A percentile compares a stretch with the other conserved stretches of the same genome.
Conservation (phyloP, 1,140 invertebrate genomes). For the Drosophila sechellia region DNA sequence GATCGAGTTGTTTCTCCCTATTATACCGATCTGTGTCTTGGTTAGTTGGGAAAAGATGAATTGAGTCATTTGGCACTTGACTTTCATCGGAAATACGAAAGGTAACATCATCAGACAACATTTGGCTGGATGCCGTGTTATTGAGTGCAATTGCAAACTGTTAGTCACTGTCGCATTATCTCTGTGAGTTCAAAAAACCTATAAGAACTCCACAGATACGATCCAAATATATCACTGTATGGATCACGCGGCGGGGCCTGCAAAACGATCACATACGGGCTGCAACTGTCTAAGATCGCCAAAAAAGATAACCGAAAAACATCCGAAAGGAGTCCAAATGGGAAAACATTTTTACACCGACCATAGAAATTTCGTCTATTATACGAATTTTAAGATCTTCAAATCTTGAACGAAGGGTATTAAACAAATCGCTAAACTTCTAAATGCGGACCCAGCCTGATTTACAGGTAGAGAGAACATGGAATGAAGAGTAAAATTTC, state of each 20-base stretch:
- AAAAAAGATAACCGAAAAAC: neutral
- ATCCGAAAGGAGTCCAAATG: too few species aligned
- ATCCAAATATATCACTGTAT: neutral
- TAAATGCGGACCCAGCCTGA: neutral
- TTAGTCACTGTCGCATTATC: conserved; percentile 23
- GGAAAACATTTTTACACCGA: neutral
- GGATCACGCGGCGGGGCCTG: too few species aligned
- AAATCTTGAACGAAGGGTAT: neutral
- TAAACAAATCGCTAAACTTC: neutral
- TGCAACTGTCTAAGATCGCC: neutral
- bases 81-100: neutral
- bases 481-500: neutral
- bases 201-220: neutral
- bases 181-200: conserved; percentile 25
- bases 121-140: neutral
- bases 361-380: conserved; percentile 3
- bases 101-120: neutral
- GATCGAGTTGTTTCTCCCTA: neutral
- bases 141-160: conserved; percentile 2
- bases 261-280: neutral
- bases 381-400: neutral
- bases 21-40: neutral
- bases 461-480: conserved; percentile 1
- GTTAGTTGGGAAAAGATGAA: neutral
- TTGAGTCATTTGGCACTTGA: neutral